phyloP scores from a whole-genome alignment of 1,140 invertebrate genomes.

The Pomacea maculata region DNA sequence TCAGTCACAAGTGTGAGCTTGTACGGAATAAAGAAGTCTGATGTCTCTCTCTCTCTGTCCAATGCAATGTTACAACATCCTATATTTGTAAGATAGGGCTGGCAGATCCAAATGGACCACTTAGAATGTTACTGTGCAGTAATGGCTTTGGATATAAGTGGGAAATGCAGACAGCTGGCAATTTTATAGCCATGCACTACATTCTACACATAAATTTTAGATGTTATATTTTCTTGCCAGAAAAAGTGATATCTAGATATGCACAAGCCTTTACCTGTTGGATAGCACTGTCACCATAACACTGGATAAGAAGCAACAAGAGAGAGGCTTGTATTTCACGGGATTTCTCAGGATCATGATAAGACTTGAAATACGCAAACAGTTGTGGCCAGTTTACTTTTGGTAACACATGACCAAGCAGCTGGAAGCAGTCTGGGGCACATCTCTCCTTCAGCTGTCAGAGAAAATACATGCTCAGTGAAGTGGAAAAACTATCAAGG shows the following conservation, averaged over 20 bases:
- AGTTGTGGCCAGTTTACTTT: conserved; percentile 48
- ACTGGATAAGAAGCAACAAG: conserved; percentile 51
- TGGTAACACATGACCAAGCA: conserved; percentile 49
- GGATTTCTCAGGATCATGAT: conserved; percentile 37
- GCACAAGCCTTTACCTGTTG: conserved; percentile 63
- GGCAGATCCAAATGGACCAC: too few species aligned
- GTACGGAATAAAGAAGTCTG: too few species aligned
- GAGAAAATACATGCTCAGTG: not conserved
- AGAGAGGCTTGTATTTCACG: conserved; percentile 39
- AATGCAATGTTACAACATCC: too few species aligned
- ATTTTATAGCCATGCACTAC: too few species aligned
- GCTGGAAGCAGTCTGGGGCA: conserved; percentile 45
- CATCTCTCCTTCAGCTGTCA: conserved; percentile 50
- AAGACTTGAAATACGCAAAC: conserved; percentile 32
- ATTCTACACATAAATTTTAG: too few species aligned
- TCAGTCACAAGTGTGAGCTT: too few species aligned
- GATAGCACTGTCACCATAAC: conserved; percentile 47
- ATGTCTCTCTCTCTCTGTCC: too few species aligned
- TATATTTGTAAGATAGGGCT: too few species aligned
- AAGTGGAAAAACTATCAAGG: not conserved
- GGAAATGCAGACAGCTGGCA: too few species aligned
- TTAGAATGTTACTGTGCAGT: too few species aligned
- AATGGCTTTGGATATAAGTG: too few species aligned
- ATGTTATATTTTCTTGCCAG: too few species aligned
- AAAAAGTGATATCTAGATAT: conserved; percentile 33